phyloP scores from a whole-genome alignment of 1,140 invertebrate genomes.

The Diabrotica undecimpunctata region DNA sequence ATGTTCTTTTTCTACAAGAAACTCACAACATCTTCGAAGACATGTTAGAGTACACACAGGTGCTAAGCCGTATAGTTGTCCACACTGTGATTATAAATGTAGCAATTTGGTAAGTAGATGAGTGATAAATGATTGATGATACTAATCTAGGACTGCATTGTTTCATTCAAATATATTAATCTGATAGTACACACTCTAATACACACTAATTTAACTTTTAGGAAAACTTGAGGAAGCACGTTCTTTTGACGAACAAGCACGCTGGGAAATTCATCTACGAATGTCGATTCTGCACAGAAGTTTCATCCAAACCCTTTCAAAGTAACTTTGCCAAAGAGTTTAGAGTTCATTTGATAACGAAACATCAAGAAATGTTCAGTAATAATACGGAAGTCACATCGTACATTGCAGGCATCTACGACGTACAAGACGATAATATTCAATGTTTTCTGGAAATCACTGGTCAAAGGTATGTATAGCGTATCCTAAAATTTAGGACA shows the following conservation, averaged over 20 bases:
- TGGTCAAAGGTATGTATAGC: background rate
- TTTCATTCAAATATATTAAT: too few relatives aligned
- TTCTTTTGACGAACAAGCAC: constrained; percentile 75
- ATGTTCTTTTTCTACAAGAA: constrained; percentile 63
- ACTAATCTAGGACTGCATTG: too few relatives aligned
- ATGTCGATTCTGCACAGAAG: constrained; percentile 59
- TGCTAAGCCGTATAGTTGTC: constrained; percentile 81
- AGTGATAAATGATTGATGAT: too few relatives aligned
- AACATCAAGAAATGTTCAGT: constrained; percentile 54
- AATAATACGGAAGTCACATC: constrained; percentile 47
- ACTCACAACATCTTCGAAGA: constrained; percentile 68
- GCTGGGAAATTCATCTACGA: constrained; percentile 72
- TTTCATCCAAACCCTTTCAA: constrained; percentile 44
- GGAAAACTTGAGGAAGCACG: constrained; percentile 85
- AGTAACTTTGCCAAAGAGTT: constrained; percentile 67
- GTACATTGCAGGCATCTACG: constrained; percentile 52
- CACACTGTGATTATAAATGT: constrained; percentile 74
- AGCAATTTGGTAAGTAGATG: constrained; percentile 62
- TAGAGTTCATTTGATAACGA: constrained; percentile 58
- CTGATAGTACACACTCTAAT: too few relatives aligned
- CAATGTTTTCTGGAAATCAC: background rate
- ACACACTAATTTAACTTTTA: constrained; percentile 45
- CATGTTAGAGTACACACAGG: constrained; percentile 76
- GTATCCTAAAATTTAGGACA: too few relatives aligned
- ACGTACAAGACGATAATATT: constrained; percentile 41